These are phyloP conservation scores for Scylla paramamosain DNA, from an alignment of 1,140 invertebrate species.

Conservation along the genomic window DNA sequence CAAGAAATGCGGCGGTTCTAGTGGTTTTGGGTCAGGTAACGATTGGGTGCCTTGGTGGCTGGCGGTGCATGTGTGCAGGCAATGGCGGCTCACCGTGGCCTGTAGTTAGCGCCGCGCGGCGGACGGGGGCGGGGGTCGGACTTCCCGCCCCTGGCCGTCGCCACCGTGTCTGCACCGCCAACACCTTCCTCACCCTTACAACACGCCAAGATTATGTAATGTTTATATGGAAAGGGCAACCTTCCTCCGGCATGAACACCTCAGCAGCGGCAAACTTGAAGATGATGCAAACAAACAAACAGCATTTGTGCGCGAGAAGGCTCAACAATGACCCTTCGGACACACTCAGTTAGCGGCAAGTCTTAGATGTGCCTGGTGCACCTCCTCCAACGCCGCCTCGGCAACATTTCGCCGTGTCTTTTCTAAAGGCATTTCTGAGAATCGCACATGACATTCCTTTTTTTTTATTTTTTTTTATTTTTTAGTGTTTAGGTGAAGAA, in stretches of 20 bases:
- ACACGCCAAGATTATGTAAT: background rate
- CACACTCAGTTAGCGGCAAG: too few relatives aligned
- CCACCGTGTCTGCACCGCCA: constrained; percentile 50
- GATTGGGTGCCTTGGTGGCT: constrained; percentile 4
- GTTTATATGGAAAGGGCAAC: background rate
- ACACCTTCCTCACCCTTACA: background rate
- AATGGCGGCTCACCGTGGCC: constrained; percentile 36
- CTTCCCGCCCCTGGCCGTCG: constrained; percentile 34
- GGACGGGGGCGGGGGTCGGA: background rate
- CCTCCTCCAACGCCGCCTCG: background rate
- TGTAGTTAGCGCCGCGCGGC: constrained; percentile 49
- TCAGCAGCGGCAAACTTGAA: background rate
- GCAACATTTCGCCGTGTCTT: background rate
- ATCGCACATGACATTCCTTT: background rate
- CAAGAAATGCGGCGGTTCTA: constrained; percentile 35
- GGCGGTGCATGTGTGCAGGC: constrained; percentile 55
- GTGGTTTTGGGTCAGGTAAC: constrained; percentile 65
- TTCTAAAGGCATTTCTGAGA: background rate
- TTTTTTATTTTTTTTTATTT: background rate
- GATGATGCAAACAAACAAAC: background rate
- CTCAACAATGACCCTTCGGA: too few relatives aligned
- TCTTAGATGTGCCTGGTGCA: too few relatives aligned
- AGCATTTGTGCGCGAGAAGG: too few relatives aligned
- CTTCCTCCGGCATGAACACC: background rate
- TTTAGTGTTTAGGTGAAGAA: background rate